A percentile compares a stretch with the other conserved stretches of the same genome.
phyloP scores from a whole-genome alignment of 2,113 vertebrate species.

The Macrotis lagotis region DNA sequence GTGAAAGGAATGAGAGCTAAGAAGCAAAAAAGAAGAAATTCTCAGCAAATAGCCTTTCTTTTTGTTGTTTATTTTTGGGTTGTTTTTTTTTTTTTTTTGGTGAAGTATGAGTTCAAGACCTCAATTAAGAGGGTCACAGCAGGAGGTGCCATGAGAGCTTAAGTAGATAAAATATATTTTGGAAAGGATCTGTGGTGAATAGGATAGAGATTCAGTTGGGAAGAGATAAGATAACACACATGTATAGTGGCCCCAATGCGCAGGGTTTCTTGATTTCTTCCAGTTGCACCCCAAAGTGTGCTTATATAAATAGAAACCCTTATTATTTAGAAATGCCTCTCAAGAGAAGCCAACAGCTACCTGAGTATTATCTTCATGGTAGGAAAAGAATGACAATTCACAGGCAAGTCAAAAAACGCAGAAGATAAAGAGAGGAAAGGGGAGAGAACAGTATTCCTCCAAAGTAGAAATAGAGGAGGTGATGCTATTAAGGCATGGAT shows the following conservation, averaged over 20 bases:
- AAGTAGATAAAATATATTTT: not conserved
- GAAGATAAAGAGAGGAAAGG: not conserved
- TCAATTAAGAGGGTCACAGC: not conserved
- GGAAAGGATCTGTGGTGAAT: not conserved
- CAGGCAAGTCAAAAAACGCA: not conserved
- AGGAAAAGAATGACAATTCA: not conserved
- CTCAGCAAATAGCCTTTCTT: not conserved
- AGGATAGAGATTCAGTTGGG: not conserved
- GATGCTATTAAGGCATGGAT: not conserved
- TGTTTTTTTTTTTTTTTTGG: no score
- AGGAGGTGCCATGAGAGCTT: not conserved
- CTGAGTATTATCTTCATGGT: not conserved
- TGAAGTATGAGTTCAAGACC: not conserved
- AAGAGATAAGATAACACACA: not conserved
- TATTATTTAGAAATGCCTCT: not conserved
- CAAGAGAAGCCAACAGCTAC: not conserved
- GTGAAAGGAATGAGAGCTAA: not conserved
- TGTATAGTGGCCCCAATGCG: not conserved
- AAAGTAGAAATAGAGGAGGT: not conserved
- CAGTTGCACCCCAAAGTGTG: not conserved
- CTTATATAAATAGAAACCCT: not conserved
- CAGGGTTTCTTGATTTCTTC: not conserved
- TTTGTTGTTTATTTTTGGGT: no score
- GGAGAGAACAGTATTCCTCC: not conserved
- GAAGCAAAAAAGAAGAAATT: not conserved